phyloP scores from a whole-genome alignment of 2,113 vertebrate genomes.

The Myocastor coypus region DNA sequence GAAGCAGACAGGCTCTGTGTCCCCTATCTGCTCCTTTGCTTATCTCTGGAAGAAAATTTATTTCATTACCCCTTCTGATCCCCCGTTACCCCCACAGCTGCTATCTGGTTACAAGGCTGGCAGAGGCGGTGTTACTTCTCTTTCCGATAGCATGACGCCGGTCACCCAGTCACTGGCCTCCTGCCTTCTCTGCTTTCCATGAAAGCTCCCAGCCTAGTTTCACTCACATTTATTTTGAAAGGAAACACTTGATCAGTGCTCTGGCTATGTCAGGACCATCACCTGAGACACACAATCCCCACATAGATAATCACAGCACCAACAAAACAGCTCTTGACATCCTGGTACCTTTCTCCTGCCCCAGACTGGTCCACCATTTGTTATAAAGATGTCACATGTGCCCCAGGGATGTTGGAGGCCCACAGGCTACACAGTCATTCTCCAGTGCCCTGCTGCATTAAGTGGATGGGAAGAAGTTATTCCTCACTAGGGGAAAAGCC shows the following conservation, averaged over 20 bases:
- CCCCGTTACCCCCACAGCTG: conserved; percentile 36
- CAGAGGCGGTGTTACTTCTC: neutral
- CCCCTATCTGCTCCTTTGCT: neutral
- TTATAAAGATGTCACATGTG: rapidly evolving
- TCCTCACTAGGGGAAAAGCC: neutral
- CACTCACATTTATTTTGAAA: neutral
- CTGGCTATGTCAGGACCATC: neutral
- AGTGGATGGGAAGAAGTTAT: neutral
- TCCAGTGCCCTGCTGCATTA: neutral
- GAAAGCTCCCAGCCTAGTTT: neutral
- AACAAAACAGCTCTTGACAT: neutral
- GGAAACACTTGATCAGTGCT: neutral
- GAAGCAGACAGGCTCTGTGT: neutral
- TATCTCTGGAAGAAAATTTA: neutral
- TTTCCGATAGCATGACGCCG: neutral
- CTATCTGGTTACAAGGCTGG: conserved; percentile 73
- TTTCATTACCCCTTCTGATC: neutral
- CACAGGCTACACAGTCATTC: neutral
- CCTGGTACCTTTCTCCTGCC: neutral
- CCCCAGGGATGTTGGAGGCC: neutral
- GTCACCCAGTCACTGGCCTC: neutral
- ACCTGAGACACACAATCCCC: neutral
- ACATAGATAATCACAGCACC: neutral
- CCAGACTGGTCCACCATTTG: neutral
- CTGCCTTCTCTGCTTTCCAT: neutral